Base-by-base conservation (phyloP, 2,797 vertebrate genomes). In the Miichthys miiuy region DNA sequence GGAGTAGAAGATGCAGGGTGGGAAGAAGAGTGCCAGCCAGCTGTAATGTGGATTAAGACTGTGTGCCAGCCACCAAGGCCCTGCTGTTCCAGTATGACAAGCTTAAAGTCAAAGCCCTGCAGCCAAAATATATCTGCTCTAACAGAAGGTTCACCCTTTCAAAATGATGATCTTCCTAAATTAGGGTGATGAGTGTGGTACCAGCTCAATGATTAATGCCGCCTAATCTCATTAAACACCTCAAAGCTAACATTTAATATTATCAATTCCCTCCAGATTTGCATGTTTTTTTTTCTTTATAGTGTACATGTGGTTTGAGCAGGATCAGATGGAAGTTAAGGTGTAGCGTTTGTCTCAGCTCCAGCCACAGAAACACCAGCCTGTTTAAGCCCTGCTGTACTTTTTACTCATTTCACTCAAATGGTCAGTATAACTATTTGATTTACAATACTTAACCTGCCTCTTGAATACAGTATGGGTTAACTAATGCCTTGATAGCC, bases 161-260 rank as follows among this genome's bases (percentile, higher is more conserved):
- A 85, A 81, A 80, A 62, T 63, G 74, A 78, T 51, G 41, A 73
- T 72, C 69, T 70, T 79, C 76, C 77, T 68, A 82, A 87, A 84
- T 88, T 69, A 78, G 81, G 67, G 70, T 81, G 56, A 68, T 42
- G 71, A 86, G 80, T 72, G 57, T 83, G 51, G 78, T 64, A 77
- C 77, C n/a, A 18, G 77, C 64, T 66, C 56, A 52, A 48, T 79
- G 78, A 87, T 88, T 87, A 87, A 87, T 73, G 70, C 69, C 68
- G 62, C 48, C 64, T 92, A 91, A 93, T 92, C 86, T 52, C 78
- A 86, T 92, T 89, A 89, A 80, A 51, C 70, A 72, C 79, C 80
- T 79, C 54, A 82, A 68, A 83, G 72, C 67, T 66, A 81, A 77
- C 70, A 51, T 50, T 86, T 79, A 92, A 92, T 90, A 91, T 85